Percentiles rank a stretch among this genome's conserved stretches.
phyloP scores from a whole-genome alignment of 2,113 vertebrate species.

The Mormyrus lacerda region DNA sequence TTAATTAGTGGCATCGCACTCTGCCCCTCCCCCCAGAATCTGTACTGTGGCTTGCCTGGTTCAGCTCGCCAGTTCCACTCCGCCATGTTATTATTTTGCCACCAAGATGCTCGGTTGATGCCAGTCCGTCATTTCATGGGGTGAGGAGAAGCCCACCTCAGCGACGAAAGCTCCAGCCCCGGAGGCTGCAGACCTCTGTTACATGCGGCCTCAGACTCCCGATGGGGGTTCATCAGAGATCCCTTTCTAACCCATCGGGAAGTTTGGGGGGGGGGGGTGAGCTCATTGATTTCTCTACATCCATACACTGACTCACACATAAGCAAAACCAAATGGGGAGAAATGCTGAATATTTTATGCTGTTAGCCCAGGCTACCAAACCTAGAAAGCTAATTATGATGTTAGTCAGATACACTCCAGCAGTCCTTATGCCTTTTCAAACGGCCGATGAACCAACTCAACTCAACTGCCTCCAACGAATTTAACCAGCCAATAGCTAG shows the following conservation, averaged over 20 bases:
- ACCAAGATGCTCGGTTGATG: neutral
- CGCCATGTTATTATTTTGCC: neutral
- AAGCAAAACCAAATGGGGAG: neutral
- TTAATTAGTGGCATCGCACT: neutral
- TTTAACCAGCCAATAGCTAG: neutral
- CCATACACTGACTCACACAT: neutral
- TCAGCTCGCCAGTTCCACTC: neutral
- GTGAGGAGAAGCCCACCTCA: neutral
- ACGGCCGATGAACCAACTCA: neutral
- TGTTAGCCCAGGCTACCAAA: neutral
- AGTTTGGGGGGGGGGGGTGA: neutral
- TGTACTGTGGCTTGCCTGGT: neutral
- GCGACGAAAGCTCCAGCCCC: neutral
- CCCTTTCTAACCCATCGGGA: neutral
- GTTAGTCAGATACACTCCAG: neutral
- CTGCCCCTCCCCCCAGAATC: neutral
- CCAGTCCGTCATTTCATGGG: neutral
- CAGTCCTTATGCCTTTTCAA: neutral
- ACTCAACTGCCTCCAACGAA: neutral
- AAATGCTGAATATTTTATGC: neutral
- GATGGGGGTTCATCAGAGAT: neutral
- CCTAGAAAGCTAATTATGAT: neutral
- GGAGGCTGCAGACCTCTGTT: neutral
- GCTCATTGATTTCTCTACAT: neutral
- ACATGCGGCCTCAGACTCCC: neutral